Evolutionary conservation across 2,888 invertebrate species (phyloP), one percentile per base, ranked within the genome.

Genomic region (Eupithecia pulchellata): DNA sequence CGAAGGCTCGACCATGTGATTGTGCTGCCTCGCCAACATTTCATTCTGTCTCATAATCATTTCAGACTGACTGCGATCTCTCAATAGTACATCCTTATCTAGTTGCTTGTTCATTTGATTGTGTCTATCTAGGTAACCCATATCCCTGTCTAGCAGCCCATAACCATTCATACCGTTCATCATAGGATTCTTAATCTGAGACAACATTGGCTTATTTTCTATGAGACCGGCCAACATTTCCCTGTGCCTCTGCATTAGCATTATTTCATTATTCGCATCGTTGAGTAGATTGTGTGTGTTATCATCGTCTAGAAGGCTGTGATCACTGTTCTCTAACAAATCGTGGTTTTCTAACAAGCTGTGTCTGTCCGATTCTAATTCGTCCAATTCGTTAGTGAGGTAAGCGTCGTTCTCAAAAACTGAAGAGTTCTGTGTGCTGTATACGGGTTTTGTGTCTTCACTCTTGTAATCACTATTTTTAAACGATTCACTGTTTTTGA

Each of bases 311-410:
- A 94, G 70, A 13, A 94, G 76, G 57, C 90, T 91, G 86, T 93
- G 94, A 72, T 94, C 93, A 67, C 91, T 93, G 82, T 85, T 92
- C 65, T 94, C 93, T 81, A 94, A 81, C 67, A 94, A 75, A 74
- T 93, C 92, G 78, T 94, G 93, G 76, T 91, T 93, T 70, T 94
- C 94, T 78, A 94, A 79, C 69, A 94, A 79, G 77, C 92, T 93
- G 81, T 94, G 94, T 81, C 94, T 87, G 72, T 94, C 94, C n/a
- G 93, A 93, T 84, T 93, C 93, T 67, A 93, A 74, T 77, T 94
- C 94, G 69, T 94, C 92, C 77, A 94, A 81, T 77, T 94, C 93
- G 73, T 89, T 91, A 72, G 90, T 83, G 68, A 93, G 84, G 80
- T 89, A 93, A 62, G 86, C 80, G 69, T 92, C 92, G 71, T 82